Conservation (phyloP, 2,888 invertebrate species). For the Parascotia fuliginaria region DNA sequence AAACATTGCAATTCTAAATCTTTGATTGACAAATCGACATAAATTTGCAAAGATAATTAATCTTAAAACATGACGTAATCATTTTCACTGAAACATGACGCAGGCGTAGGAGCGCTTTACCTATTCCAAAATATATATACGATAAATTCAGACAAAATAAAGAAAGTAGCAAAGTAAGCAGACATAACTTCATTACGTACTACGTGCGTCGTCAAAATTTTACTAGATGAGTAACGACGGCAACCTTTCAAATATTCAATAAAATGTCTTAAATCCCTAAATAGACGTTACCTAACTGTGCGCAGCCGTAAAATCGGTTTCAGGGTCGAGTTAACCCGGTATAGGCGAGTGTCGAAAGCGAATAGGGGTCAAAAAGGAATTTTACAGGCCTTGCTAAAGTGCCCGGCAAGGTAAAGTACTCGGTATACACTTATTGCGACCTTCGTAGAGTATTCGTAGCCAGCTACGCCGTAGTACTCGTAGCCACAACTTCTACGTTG, state of each 20-base stretch:
- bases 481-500: neutral
- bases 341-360: constrained; percentile 27
- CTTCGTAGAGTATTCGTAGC: constrained; percentile 10
- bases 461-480: constrained; percentile 2
- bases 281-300: constrained; percentile 6
- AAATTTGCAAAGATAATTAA: too few relatives aligned
- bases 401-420: constrained; percentile 24
- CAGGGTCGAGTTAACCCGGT: constrained; percentile 6
- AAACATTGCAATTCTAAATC: too few relatives aligned
- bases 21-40: too few relatives aligned
- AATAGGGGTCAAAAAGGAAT: constrained; percentile 46
- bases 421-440: constrained; percentile 12
- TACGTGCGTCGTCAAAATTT: neutral
- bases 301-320: constrained; percentile 10
- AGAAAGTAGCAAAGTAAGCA: neutral
- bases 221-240: neutral
- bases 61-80: too few relatives aligned
- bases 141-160: neutral
- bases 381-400: constrained; percentile 42
- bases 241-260: constrained; percentile 8
- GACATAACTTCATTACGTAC: neutral
- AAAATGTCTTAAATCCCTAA: constrained; percentile 4
- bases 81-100: too few relatives aligned
- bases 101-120: too few relatives aligned
- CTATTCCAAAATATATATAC: too few relatives aligned